Conservation (phyloP, 2,797 vertebrate genomes). For the Anisognathus igniventris region DNA sequence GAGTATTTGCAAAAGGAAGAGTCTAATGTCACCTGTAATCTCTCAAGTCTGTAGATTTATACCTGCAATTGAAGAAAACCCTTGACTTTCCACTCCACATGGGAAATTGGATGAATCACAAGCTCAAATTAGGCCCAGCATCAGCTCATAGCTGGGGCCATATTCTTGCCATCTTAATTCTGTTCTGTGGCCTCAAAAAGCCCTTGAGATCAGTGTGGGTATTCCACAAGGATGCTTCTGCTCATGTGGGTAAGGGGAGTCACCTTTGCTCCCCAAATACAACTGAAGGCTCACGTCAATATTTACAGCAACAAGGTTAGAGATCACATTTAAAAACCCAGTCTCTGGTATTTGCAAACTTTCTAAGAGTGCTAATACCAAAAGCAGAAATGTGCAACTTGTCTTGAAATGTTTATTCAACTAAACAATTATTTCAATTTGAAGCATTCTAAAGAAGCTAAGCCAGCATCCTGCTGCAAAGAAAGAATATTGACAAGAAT, state of each 20-base stretch:
- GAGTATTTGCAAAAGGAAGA: conserved; percentile 24
- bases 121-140: neutral
- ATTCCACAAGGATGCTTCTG: neutral
- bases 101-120: neutral
- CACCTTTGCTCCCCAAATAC: neutral
- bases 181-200: neutral
- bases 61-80: neutral
- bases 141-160: neutral
- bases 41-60: neutral
- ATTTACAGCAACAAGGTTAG: neutral
- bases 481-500: neutral
- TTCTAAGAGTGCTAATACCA: neutral
- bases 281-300: rapidly evolving
- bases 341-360: neutral
- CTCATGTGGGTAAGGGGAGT: neutral
- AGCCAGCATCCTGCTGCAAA: conserved; percentile 1
- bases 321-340: neutral
- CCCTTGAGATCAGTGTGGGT: neutral
- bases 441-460: neutral
- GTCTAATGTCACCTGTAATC: conserved; percentile 38
- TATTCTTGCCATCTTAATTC: neutral
- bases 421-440: neutral
- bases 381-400: neutral
- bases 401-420: neutral
- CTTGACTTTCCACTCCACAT: neutral